Evolutionary conservation across 30 jellyfish, hydroid and myxozoan species (phyloP), one percentile per base, ranked within the genome.

Genomic region (Euphysa ruthae): DNA sequence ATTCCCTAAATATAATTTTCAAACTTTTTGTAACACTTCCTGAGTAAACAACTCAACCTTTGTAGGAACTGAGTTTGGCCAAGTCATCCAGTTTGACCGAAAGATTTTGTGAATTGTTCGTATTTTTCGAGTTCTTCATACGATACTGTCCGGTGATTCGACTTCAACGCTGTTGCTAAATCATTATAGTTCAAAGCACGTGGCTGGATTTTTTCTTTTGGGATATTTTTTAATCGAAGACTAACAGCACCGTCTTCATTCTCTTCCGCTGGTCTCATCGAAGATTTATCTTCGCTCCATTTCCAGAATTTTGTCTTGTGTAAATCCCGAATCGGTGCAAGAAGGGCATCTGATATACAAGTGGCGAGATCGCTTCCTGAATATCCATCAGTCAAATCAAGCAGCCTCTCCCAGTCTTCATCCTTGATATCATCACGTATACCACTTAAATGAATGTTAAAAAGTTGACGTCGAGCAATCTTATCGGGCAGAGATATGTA

Each of bases 301-400:
- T 43, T 56, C 97, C 97, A 88, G 57, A 20, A 69, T 27, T 12
- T 57, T 4, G 85, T 49, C 19, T 22, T 49, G 21, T 70, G 80
- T 26, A 88, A 44, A 15, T 80, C 94, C 33, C 97, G 55, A 27
- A 88, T 75, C 12, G 97, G 97, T 72, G 79, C 94, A 25, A 88
- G 50, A 55, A 73, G 32, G 12, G 97, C 97, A 62, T 88, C 97
- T 1, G 97, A 75, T 6, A 79, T 79, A 61, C 97, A 88, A 0
- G 94, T 88, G 24, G 97, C 70, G 14, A 88, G 8, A 49, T 88
- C 97, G 42, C 97, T 88, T 10, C 97, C 97, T 1, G 97, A 88
- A 73, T 77, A 88, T 1, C 97, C 97, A 4, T 68, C 93, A n/a
- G 94, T 74, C 10, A 10, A 33, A n/a, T 69, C 84, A 27, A 88